A percentile compares a stretch with the other conserved stretches of the same genome.
Conservation (phyloP, 2,113 vertebrate genomes). For the Thalassoma bifasciatum region DNA sequence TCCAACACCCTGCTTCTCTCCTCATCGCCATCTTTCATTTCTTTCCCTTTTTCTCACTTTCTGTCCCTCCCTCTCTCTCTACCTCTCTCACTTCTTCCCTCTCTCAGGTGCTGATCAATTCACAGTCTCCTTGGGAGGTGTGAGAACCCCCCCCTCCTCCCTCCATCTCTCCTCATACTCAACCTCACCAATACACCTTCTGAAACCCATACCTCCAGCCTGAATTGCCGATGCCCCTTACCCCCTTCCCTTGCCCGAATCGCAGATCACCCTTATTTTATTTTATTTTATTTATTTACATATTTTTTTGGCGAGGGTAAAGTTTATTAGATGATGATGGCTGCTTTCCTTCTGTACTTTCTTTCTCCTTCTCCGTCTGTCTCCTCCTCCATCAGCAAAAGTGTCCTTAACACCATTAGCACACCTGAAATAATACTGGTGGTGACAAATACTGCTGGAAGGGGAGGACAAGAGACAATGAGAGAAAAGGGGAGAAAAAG, state of each 20-base stretch:
- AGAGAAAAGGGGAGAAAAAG: not conserved
- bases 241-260: constrained; percentile 30
- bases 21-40: constrained; percentile 61
- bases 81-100: constrained; percentile 38
- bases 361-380: constrained; percentile 21
- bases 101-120: constrained; percentile 86
- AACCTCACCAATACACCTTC: constrained; percentile 43
- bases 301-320: too few species aligned
- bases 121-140: constrained; percentile 83
- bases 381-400: constrained; percentile 60
- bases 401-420: constrained; percentile 81
- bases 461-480: constrained; percentile 27
- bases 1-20: constrained; percentile 59
- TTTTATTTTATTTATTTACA: not conserved
- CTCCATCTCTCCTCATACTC: constrained; percentile 42
- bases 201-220: constrained; percentile 48
- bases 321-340: constrained; percentile 18
- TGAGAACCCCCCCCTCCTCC: constrained; percentile 64
- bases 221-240: not conserved
- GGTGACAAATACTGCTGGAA: constrained; percentile 77
- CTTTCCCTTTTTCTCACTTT: constrained; percentile 57
- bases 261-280: constrained; percentile 32
- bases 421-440: constrained; percentile 86
- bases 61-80: constrained; percentile 54
- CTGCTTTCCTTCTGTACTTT: constrained; percentile 14